Evolutionary conservation across 2,888 invertebrate genomes (phyloP), one percentile per base, ranked within the genome.

Genomic region (Drosophila barbarae): DNA sequence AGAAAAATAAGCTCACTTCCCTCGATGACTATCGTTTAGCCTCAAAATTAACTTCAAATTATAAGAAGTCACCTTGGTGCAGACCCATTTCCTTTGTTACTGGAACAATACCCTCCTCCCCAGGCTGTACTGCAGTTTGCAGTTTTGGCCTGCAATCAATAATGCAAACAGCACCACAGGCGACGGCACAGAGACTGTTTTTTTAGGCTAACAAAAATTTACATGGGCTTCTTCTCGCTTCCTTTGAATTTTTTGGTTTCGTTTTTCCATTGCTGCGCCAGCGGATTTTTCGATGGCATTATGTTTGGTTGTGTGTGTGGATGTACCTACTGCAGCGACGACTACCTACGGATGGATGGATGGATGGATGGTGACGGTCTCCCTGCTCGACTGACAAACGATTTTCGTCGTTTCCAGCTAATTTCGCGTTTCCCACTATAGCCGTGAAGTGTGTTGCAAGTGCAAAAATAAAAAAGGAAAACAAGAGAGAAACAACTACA

Each of bases 321-420:
- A 12, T 32, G 47, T 50, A 63, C 64, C 63, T 58, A 47, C 53
- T 59, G 44, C 50, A 41, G 32, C 38, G 47, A 21, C 52, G 10
- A 21, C 61, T 61, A 61, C 63, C 63, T 63, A 51, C 34, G 49
- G 49, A 35, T 32, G 26, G 26, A 26, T 26, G 26, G 26, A 26
- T 26, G 26, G 49, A 35, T 32, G 30, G 44, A 44, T 35, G 57
- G 35, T 13, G 46, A 47, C 32, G 46, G 46, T 47, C 46, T 36
- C 64, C 49, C 69, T 44, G 69, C 34, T 65, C 71, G 70, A 61
- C 71, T 71, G 71, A 41, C 58, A 73, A 80, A 52, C 73, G 66
- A 68, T 75, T 73, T 80, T 69, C 59, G 65, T 53, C 52, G 65
- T 73, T 81, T 84, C 78, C 74, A 84, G 78, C 78, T 84, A 83